A percentile compares a stretch with the other conserved stretches of the same genome.
Conservation (phyloP, 2,797 vertebrate genomes). For the Gymnothorax javanicus region DNA sequence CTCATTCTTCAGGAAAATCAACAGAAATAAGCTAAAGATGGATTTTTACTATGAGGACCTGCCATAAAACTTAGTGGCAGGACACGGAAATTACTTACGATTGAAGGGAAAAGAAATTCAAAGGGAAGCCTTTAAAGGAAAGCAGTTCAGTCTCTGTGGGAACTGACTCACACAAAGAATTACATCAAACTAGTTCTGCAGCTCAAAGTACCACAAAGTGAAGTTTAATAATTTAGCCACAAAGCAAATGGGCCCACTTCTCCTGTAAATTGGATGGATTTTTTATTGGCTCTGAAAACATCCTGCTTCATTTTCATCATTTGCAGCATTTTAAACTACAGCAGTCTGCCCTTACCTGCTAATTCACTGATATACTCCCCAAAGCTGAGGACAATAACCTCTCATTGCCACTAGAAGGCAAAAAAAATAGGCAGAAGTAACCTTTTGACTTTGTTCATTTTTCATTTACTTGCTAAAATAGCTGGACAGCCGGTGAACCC, state of each 20-base stretch:
- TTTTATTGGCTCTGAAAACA: not conserved
- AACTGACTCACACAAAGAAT: not conserved
- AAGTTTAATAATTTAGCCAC: not conserved
- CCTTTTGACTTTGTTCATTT: not conserved
- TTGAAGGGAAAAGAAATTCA: slow-evolving; percentile 14
- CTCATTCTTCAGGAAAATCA: slow-evolving; percentile 11
- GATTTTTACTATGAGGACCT: slow-evolving; percentile 4
- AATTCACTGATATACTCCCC: not conserved
- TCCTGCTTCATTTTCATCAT: not conserved
- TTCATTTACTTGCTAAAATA: not conserved
- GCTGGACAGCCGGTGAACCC: not conserved
- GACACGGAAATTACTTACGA: not conserved
- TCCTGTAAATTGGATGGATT: slow-evolving; percentile 9
- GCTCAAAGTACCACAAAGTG: not conserved
- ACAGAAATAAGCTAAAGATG: not conserved
- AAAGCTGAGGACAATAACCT: not conserved
- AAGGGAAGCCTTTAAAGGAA: not conserved
- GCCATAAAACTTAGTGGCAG: not conserved
- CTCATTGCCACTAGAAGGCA: not conserved
- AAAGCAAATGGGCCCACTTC: not conserved
- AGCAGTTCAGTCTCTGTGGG: not conserved
- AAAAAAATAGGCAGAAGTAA: not conserved
- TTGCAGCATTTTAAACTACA: not conserved
- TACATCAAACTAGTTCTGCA: not conserved
- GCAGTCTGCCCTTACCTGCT: not conserved